A percentile compares a stretch with the other conserved stretches of the same genome.
Conservation (phyloP, 1,140 invertebrate species). For the Drosophila nasuta region DNA sequence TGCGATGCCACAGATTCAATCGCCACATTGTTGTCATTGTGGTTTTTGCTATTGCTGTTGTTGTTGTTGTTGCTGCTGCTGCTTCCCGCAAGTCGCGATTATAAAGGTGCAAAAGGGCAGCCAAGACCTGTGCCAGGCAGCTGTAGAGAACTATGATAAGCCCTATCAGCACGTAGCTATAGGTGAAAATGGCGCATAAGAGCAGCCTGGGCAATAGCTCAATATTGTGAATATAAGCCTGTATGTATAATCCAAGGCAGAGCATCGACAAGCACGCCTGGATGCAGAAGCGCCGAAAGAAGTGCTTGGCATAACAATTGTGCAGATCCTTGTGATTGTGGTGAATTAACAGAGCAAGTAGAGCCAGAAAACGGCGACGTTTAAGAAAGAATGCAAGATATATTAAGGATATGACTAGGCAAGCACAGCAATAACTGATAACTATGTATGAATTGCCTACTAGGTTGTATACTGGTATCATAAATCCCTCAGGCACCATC, state of each 20-base stretch:
- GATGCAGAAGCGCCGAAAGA: slow-evolving; percentile 17
- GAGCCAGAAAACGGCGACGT: slow-evolving; percentile 19
- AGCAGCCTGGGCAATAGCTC: neutral
- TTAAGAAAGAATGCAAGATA: slow-evolving; percentile 52
- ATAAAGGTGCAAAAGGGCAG: slow-evolving; percentile 40
- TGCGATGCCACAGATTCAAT: slow-evolving; percentile 32
- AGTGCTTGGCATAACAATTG: slow-evolving; percentile 21
- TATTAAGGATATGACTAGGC: slow-evolving; percentile 49
- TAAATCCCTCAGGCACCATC: neutral
- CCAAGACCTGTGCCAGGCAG: slow-evolving; percentile 52
- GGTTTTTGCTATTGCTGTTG: neutral
- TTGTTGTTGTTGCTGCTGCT: neutral
- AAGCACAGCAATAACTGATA: slow-evolving; percentile 41
- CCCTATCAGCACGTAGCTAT: slow-evolving; percentile 47
- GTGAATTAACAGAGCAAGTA: slow-evolving; percentile 43
- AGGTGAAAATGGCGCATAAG: slow-evolving; percentile 17
- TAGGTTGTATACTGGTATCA: slow-evolving; percentile 5
- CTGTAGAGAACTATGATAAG: slow-evolving; percentile 51
- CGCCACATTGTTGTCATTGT: slow-evolving; percentile 11
- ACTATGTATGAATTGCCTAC: slow-evolving; percentile 57
- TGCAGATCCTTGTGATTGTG: slow-evolving; percentile 39
- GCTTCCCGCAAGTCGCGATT: slow-evolving; percentile 43
- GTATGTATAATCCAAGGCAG: neutral
- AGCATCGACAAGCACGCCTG: slow-evolving; percentile 26
- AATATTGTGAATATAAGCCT: neutral